Base-by-base conservation (phyloP, 2,113 vertebrate genomes). In the Pagrus major region DNA sequence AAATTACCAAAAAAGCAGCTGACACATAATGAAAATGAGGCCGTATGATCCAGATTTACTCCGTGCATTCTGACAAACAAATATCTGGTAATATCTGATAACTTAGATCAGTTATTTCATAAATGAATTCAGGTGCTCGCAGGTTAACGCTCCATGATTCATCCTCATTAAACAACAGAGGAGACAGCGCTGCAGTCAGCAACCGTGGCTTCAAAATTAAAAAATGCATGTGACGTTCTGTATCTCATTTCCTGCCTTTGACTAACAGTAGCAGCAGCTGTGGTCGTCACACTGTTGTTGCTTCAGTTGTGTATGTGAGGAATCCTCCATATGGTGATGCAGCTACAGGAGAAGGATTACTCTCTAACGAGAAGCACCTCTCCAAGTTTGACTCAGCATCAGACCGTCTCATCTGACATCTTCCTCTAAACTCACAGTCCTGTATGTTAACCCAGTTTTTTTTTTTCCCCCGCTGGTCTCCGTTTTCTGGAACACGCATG, bases 311-410 rank as follows among this genome's bases (percentile, higher is more conserved):
- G 11, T 42, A 18, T 14, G 10, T 35, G 55, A 78, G 54, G 66
- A 75, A 80, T 81, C 52, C 51, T 81, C 44, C 59, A 59, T 47
- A 23, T 37, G 61, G 51, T 25, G 56, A 72, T 49, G 58, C 14
- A 56, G 51, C 81, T 46, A 52, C 61, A 56, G 39, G 23, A 59
- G 76, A 18, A 52, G 58, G 69, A 78, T 76, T 51, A 23, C 44
- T 66, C n/a, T 21, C 25, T 6, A 72, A 35, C 37, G 33, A 82
- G 25, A 63, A 6, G 25, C 14, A 39, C 8, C 54, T 71, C 35
- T 51, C 69, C 12, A 61, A 46, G 65, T 81, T 68, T 52, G 52
- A 89, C 73, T 88, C 81, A 77, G 77, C 51, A 42, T 14, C 51
- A 49, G 63, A 8, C 29, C 31, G 52, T 67, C 37, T 74, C 42